Evolutionary conservation across 2,113 vertebrate genomes (phyloP), one percentile per base, ranked within the genome.

Genomic region (Excalfactoria chinensis): DNA sequence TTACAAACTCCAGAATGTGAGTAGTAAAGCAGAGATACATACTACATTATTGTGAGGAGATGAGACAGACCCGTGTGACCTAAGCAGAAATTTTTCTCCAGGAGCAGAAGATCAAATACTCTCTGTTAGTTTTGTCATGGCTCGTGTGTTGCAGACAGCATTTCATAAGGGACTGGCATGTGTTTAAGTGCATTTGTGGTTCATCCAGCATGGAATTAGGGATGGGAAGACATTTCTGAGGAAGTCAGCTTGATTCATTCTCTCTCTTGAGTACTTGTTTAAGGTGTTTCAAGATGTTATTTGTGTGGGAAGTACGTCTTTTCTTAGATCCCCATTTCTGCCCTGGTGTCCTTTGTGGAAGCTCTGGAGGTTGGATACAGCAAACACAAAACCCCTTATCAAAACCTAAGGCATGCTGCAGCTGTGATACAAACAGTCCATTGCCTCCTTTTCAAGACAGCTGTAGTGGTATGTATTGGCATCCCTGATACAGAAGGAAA

Each of bases 311-410:
- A 72, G 20, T 70, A 35, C 7, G 70, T 90, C 16, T 96, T 60
- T 95, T 28, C 93, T 94, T 97, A 99, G 99, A 99, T 99, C 80
- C 99, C 99, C 18, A 99, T 99, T 96, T 99, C 99, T 85, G 98
- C 99, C 2, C 98, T 99, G 71, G 98, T 99, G 94, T 99, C 99
- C 2, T 99, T 99, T 72, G 98, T 99, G 92, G 99, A 99, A 95
- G 99, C 99, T 28, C 95, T 99, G 78, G 99, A 99, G 94, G 99
- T 98, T 56, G 99, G 99, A 72, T 99, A 99, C 97, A 99, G 98
- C 96, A 99, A 99, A 96, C 98, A 99, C 91, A 99, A 99, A 98
- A 99, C 99, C 93, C 99, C 99, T 10, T 99, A 99, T 93, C 99
- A 99, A 97, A 99, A 99, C 89, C 97, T 99, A 81, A 98, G 99